These are phyloP conservation scores for Lemur catta DNA, from an alignment of 2,797 vertebrate species.

Conservation along the genomic window DNA sequence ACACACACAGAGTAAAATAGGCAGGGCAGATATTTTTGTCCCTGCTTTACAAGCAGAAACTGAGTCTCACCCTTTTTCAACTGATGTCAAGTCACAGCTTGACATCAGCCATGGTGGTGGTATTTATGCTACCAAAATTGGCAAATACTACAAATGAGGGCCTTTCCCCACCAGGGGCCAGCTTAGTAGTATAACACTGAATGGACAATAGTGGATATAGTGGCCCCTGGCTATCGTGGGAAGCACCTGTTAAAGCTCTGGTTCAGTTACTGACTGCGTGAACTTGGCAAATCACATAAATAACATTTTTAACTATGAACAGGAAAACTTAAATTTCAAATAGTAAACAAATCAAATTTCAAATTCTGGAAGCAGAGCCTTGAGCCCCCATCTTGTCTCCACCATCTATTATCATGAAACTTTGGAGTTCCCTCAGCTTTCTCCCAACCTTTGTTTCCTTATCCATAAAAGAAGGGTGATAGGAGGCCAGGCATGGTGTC, in stretches of 20 bases:
- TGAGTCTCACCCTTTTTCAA: not conserved
- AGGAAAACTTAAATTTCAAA: conserved; percentile 1
- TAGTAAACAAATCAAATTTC: conserved; percentile 7
- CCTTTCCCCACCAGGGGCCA: not conserved
- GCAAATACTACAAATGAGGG: not conserved
- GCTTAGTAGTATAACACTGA: not conserved
- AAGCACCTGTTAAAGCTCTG: not conserved
- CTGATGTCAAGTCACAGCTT: not conserved
- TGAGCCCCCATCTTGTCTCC: not conserved
- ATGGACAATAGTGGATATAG: not conserved
- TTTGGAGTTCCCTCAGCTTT: not conserved
- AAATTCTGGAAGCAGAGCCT: not conserved
- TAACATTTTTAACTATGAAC: not conserved
- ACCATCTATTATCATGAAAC: not conserved
- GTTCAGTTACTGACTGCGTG: not conserved
- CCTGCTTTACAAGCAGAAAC: not conserved
- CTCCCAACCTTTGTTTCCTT: not conserved
- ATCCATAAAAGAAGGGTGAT: not conserved
- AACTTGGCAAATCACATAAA: not conserved
- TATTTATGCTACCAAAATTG: not conserved
- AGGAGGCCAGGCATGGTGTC: not conserved
- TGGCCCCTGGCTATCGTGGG: not conserved
- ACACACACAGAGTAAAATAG: not conserved
- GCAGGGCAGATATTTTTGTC: not conserved
- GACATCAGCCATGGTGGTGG: not conserved